phyloP scores from a whole-genome alignment of 2,888 invertebrate species.

The Cheilosia impressa region DNA sequence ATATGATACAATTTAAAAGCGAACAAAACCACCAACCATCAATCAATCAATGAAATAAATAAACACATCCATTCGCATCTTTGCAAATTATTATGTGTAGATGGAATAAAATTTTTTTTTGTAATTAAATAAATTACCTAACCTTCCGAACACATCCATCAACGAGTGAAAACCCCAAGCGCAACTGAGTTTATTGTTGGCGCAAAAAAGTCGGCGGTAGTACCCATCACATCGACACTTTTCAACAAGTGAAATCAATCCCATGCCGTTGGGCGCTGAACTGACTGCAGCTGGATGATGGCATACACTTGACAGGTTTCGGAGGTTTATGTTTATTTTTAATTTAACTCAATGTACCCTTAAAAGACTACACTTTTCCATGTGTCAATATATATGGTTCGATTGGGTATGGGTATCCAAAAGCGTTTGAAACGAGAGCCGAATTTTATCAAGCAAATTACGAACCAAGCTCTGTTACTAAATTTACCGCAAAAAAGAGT shows the following conservation, averaged over 20 bases:
- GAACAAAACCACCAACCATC: neutral
- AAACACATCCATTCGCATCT: slow-evolving; percentile 8
- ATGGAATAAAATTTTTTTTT: slow-evolving; percentile 1
- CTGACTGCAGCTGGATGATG: neutral
- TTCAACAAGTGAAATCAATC: slow-evolving; percentile 75
- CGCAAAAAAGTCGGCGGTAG: slow-evolving; percentile 34
- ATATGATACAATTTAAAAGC: slow-evolving; percentile 6
- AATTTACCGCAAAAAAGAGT: slow-evolving; percentile 49
- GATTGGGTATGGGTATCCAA: neutral
- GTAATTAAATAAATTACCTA: slow-evolving; percentile 29
- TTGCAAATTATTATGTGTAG: slow-evolving; percentile 13
- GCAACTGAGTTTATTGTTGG: slow-evolving; percentile 48
- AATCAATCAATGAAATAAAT: neutral
- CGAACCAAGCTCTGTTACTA: slow-evolving; percentile 44
- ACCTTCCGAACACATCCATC: slow-evolving; percentile 28
- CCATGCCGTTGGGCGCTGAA: slow-evolving; percentile 48
- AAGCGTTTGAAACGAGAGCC: slow-evolving; percentile 47
- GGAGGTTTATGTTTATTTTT: slow-evolving; percentile 34
- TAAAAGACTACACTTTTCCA: slow-evolving; percentile 67
- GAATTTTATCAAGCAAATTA: slow-evolving; percentile 51
- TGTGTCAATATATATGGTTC: slow-evolving; percentile 41
- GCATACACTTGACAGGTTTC: slow-evolving; percentile 64
- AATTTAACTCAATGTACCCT: slow-evolving; percentile 69
- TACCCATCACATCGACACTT: slow-evolving; percentile 20
- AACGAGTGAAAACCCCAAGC: slow-evolving; percentile 15